Conservation (phyloP, 1,140 invertebrate species). For the Aphaenogaster rudis region DNA sequence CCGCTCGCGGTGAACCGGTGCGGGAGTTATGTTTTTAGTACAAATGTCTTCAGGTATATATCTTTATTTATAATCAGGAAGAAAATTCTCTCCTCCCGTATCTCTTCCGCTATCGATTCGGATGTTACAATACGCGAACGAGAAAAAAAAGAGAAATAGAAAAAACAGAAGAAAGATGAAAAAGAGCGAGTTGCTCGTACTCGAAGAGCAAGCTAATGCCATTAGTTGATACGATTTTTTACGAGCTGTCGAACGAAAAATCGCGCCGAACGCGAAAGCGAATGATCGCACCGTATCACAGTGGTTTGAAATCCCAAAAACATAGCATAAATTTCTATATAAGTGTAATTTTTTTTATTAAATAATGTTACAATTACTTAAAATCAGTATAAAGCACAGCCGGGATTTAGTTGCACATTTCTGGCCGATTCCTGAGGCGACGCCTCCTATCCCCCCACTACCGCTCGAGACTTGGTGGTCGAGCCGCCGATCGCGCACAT, state of each 20-base stretch:
- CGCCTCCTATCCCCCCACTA: no score
- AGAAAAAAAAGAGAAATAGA: not conserved
- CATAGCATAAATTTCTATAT: no score
- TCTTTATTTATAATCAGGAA: conserved; percentile 65
- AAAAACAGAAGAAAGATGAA: not conserved
- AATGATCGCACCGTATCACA: not conserved
- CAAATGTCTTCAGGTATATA: conserved; percentile 71
- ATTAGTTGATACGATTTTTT: conserved; percentile 47
- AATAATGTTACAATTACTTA: no score
- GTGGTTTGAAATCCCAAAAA: no score
- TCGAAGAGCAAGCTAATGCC: conserved; percentile 4
- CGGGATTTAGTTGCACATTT: no score
- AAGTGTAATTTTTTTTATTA: no score
- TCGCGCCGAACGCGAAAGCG: conserved; percentile 27
- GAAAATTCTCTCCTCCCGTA: conserved; percentile 34
- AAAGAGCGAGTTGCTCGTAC: conserved; percentile 17
- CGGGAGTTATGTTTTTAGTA: conserved; percentile 70
- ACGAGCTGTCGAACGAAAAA: conserved; percentile 46
- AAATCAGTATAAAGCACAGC: no score
- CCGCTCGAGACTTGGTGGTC: no score
- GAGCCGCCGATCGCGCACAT: no score
- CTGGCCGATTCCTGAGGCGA: no score
- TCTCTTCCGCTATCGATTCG: conserved; percentile 45
- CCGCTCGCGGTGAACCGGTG: not conserved
- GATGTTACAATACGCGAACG: conserved; percentile 4